phyloP scores from a whole-genome alignment of 2,888 invertebrate genomes.

The Cacoxenus indagator region DNA sequence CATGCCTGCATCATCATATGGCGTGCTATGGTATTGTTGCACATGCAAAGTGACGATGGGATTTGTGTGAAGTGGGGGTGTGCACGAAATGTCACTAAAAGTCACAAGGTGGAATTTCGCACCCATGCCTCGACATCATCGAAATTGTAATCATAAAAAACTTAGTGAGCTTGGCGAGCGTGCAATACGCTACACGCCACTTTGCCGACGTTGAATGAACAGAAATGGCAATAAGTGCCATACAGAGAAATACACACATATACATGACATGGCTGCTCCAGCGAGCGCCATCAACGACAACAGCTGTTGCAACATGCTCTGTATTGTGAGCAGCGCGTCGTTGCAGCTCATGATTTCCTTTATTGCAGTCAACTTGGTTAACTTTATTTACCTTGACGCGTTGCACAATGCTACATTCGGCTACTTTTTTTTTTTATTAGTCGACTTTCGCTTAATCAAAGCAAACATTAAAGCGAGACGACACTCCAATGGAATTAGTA shows the following conservation, averaged over 20 bases:
- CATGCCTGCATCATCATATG: slow-evolving; percentile 2
- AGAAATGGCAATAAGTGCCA: slow-evolving; percentile 62
- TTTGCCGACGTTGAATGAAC: too few relatives aligned
- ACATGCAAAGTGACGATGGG: background rate
- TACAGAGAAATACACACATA: slow-evolving; percentile 49
- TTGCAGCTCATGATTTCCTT: slow-evolving; percentile 36
- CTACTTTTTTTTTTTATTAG: background rate
- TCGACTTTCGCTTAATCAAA: background rate
- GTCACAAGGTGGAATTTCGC: slow-evolving; percentile 10
- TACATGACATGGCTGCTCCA: too few relatives aligned
- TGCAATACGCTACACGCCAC: slow-evolving; percentile 27
- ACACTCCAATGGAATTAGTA: too few relatives aligned
- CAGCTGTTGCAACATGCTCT: slow-evolving; percentile 42
- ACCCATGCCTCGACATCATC: background rate
- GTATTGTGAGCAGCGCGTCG: background rate
- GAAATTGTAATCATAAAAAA: slow-evolving; percentile 3
- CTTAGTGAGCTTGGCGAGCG: slow-evolving; percentile 10
- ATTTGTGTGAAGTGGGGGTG: too few relatives aligned
- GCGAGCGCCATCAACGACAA: slow-evolving; percentile 4
- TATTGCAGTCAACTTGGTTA: slow-evolving; percentile 34
- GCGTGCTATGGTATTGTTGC: background rate
- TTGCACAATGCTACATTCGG: background rate
- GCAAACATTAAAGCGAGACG: slow-evolving; percentile 1
- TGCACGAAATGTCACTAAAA: slow-evolving; percentile 15
- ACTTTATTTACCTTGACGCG: slow-evolving; percentile 17